Evolutionary conservation across 2,113 vertebrate species (phyloP), one percentile per base, ranked within the genome.

Genomic region (Sylvietta virens): DNA sequence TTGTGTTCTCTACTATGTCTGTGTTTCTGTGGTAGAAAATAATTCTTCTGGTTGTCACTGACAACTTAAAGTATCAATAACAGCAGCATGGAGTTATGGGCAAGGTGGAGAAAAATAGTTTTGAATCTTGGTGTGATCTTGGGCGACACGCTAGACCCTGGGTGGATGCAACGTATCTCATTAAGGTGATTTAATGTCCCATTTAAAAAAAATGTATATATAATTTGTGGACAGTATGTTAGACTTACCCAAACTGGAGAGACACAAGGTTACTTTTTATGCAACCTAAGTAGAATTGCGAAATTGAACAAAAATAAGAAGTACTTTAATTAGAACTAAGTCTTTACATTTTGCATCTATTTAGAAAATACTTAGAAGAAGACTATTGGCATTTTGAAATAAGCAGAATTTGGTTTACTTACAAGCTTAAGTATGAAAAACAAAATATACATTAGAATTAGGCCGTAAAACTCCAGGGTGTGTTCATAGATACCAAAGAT

Each of bases 101-200:
- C 47, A 57, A 70, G 15, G 62, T 6, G 47, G 56, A 88, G 71
- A 76, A 88, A 94, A 94, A 58, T 21, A 81, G 48, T 81, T 91
- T 91, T 61, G 70, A 79, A 84, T 95, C 61, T 92, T 81, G 40
- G 62, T 66, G 65, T 90, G 90, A 93, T 81, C 86, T 50, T 87
- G 76, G 22, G 71, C 69, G 83, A 92, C 15, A 48, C 22, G 33
- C 37, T 82, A 91, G 74, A 83, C 37, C 48, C 74, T 94, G 88
- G 66, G 78, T 64, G 35, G 69, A 89, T 64, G 76, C 30, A 66
- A 64, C 4, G 1, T 89, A 95, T 57, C 74, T 97, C 92, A 92
- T 97, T 95, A 94, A 74, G 73, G 44, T 47, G 82, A 95, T 95
- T 96, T 96, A 95, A 97, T 67, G 37, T 65, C 51, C n/a, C 70